Evolutionary conservation across 2,113 vertebrate genomes (phyloP).

Genomic region (Zosterops japonicus): DNA sequence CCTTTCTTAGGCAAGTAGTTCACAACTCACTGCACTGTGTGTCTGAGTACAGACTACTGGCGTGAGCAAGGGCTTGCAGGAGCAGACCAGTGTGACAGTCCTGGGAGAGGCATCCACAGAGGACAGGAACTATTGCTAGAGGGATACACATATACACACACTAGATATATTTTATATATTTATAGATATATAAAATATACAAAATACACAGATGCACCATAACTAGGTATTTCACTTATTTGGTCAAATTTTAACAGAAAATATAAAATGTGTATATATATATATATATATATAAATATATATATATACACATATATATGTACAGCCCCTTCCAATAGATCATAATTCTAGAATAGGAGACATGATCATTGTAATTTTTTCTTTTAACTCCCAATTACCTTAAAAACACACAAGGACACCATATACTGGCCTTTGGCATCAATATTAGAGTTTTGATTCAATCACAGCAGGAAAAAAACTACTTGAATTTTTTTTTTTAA

Average conservation of each 20-base stretch:
- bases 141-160: background rate
- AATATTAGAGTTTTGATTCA: background rate
- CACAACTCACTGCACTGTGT: background rate
- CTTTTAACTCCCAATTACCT: background rate
- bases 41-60: background rate
- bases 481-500: background rate
- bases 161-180: background rate
- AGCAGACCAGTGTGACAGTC: constrained; percentile 18
- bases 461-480: background rate
- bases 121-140: background rate
- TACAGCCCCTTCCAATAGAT: background rate
- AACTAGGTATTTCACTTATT: background rate
- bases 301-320: background rate
- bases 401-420: constrained; percentile 8
- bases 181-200: background rate
- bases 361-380: background rate
- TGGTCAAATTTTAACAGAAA: background rate
- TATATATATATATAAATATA: background rate
- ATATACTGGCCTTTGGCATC: constrained; percentile 57
- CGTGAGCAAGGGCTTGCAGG: constrained; percentile 44
- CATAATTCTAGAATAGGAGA: background rate
- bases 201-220: background rate
- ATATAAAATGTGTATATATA: background rate
- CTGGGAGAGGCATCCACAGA: background rate
- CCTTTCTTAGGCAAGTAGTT: constrained; percentile 39